Evolutionary conservation across 2,113 vertebrate species (phyloP).

Genomic region (Mastomys coucha): DNA sequence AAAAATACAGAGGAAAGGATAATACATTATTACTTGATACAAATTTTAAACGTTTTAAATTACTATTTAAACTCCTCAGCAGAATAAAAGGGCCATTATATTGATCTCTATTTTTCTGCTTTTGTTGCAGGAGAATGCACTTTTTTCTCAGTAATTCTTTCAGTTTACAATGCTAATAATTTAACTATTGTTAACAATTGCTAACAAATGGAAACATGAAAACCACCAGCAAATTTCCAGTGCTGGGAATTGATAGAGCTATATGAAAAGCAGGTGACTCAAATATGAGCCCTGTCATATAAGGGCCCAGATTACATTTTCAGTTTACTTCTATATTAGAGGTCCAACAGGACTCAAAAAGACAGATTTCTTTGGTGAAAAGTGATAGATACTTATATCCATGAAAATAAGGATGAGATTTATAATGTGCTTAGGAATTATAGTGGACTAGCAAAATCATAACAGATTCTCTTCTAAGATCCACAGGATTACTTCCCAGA

Average conservation of each 20-base stretch:
- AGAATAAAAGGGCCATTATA: background rate
- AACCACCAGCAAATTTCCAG: rapidly evolving
- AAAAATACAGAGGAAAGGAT: background rate
- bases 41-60: background rate
- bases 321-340: background rate
- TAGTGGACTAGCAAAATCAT: background rate
- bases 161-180: background rate
- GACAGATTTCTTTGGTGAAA: background rate
- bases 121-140: background rate
- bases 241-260: rapidly evolving
- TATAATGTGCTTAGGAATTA: background rate
- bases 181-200: conserved; percentile 20
- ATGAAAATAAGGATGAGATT: background rate
- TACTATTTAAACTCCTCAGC: background rate
- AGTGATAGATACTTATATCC: no score
- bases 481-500: background rate
- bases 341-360: background rate
- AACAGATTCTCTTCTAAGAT: background rate
- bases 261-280: background rate
- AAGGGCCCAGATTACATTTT: rapidly evolving
- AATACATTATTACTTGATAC: background rate
- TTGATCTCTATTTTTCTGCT: conserved; percentile 47
- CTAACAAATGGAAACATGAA: background rate
- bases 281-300: rapidly evolving
- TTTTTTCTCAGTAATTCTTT: conserved; percentile 25